These are phyloP conservation scores for Drosophila simulans DNA, from an alignment of 1,140 invertebrate genomes.

Conservation along the genomic window DNA sequence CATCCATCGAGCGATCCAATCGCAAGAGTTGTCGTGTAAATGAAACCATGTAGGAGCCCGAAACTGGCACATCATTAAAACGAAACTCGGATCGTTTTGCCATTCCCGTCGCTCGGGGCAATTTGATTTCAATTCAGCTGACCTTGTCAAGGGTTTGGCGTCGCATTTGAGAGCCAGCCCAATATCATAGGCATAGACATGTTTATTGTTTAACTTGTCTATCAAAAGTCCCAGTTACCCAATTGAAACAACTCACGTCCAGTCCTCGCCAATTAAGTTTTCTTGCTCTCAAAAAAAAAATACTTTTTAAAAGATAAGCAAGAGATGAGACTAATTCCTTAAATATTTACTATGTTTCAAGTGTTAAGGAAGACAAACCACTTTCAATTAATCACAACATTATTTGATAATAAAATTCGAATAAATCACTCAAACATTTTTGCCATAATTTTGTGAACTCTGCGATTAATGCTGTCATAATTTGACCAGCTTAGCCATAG, in stretches of 20 bases:
- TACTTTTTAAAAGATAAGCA: slow-evolving; percentile 47
- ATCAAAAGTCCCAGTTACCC: slow-evolving; percentile 21
- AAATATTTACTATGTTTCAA: background rate
- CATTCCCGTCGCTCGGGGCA: slow-evolving; percentile 33
- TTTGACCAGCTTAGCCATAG: slow-evolving; percentile 18
- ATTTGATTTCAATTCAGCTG: slow-evolving; percentile 54
- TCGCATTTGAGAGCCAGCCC: slow-evolving; percentile 7
- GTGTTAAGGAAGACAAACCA: slow-evolving; percentile 9
- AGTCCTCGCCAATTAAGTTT: slow-evolving; percentile 66
- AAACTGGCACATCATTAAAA: slow-evolving; percentile 74
- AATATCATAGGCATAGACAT: slow-evolving; percentile 36
- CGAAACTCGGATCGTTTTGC: slow-evolving; percentile 47
- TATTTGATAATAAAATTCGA: background rate
- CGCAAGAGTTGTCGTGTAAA: slow-evolving; percentile 55
- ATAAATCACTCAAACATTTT: slow-evolving; percentile 14
- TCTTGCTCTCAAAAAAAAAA: slow-evolving; percentile 44
- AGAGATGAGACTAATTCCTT: slow-evolving; percentile 18
- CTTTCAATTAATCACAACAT: no score
- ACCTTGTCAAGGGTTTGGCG: slow-evolving; percentile 63
- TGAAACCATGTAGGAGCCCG: slow-evolving; percentile 57
- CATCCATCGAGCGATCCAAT: slow-evolving; percentile 41
- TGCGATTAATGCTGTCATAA: slow-evolving; percentile 30
- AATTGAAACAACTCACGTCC: background rate
- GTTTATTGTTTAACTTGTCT: slow-evolving; percentile 51
- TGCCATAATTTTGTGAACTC: slow-evolving; percentile 3